Conservation (phyloP, 2,113 vertebrate species). For the Bolborhynchus lineola region DNA sequence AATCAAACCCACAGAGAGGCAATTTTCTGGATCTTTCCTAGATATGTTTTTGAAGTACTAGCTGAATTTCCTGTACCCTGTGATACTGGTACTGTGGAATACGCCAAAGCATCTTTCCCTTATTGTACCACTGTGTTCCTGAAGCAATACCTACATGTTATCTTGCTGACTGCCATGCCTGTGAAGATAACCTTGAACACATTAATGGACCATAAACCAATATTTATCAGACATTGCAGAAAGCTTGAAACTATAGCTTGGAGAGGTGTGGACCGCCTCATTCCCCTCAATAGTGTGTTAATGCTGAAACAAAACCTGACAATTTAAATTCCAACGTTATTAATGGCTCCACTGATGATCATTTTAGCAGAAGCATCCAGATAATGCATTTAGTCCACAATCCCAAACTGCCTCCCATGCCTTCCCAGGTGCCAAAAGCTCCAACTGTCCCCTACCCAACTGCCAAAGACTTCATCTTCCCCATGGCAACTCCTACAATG, state of each 20-base stretch:
- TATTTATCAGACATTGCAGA: neutral
- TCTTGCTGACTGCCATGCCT: neutral
- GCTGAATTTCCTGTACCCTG: neutral
- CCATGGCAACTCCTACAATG: constrained; percentile 57
- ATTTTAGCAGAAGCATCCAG: constrained; percentile 53
- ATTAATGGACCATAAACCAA: neutral
- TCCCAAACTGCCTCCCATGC: constrained; percentile 49
- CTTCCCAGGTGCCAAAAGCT: constrained; percentile 64
- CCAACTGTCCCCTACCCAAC: constrained; percentile 55
- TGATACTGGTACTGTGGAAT: neutral
- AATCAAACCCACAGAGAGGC: neutral
- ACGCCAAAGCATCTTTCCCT: neutral
- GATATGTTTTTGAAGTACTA: neutral
- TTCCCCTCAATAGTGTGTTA: neutral
- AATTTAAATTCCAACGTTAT: constrained; percentile 58
- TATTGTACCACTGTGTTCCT: neutral
- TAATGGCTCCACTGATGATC: constrained; percentile 60
- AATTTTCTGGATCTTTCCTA: neutral
- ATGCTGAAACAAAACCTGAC: constrained; percentile 14
- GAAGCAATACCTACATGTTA: constrained; percentile 11
- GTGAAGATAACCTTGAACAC: constrained; percentile 30
- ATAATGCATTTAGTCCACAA: constrained; percentile 42
- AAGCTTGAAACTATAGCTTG: neutral
- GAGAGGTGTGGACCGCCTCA: neutral
- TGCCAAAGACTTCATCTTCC: constrained; percentile 60